These are phyloP conservation scores for Strigamia transsilvanica DNA, from an alignment of 2,888 invertebrate genomes.

Conservation along the genomic window DNA sequence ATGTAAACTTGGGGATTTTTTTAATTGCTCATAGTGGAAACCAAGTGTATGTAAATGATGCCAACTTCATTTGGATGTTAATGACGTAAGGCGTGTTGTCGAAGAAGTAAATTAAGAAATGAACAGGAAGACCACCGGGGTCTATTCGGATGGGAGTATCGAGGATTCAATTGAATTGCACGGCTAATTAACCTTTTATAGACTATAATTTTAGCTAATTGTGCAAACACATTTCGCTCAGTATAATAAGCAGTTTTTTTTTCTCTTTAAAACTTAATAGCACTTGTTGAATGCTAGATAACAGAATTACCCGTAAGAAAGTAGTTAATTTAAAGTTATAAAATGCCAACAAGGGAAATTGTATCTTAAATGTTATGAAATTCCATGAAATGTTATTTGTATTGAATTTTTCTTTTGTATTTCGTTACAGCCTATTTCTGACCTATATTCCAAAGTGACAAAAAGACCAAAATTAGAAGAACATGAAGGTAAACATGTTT, in stretches of 20 bases:
- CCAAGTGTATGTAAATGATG: slow-evolving; percentile 30
- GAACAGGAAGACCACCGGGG: slow-evolving; percentile 36
- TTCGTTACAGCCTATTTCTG: slow-evolving; percentile 27
- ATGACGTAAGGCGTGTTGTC: slow-evolving; percentile 41
- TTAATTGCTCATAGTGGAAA: not conserved
- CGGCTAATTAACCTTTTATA: slow-evolving; percentile 44
- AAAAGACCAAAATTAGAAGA: slow-evolving; percentile 36
- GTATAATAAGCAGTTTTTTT: not conserved
- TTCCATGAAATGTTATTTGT: not conserved
- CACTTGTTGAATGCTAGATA: slow-evolving; percentile 23
- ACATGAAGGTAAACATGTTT: slow-evolving; percentile 31
- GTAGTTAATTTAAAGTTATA: not conserved
- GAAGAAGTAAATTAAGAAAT: slow-evolving; percentile 43
- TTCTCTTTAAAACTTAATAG: not conserved
- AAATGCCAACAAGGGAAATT: not conserved
- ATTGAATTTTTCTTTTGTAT: not conserved
- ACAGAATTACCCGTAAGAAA: too few relatives aligned
- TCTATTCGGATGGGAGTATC: slow-evolving; percentile 1
- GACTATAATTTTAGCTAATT: slow-evolving; percentile 32
- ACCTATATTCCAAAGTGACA: slow-evolving; percentile 12
- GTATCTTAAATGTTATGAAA: not conserved
- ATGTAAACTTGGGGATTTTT: not conserved
- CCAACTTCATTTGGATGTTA: slow-evolving; percentile 29
- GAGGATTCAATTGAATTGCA: slow-evolving; percentile 40
- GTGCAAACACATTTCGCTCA: slow-evolving; percentile 4